Evolutionary conservation across 2,113 vertebrate species (phyloP), one percentile per base, ranked within the genome.

Genomic region (Tragelaphus imberbis): DNA sequence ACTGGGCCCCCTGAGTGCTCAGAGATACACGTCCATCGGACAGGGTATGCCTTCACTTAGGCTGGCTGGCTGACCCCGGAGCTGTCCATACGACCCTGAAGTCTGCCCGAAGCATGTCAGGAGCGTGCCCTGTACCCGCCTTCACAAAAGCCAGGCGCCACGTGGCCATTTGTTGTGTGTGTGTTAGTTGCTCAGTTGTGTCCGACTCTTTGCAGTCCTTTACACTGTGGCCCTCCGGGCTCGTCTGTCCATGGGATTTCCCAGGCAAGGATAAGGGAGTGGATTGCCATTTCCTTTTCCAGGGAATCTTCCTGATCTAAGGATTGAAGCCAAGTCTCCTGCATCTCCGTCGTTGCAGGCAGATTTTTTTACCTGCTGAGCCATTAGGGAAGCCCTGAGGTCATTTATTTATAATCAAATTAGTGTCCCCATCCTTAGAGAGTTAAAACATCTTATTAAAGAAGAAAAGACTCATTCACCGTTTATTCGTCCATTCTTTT

Each of bases 21-120:
- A 3, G 58, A 51, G 68, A 40, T 0, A 2, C 3, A 0, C 1
- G 10, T 19, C 63, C 21, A 2, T 15, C 2, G 0, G 16, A 12
- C 33, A 49, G 36, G 27, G 14, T 0, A 0, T 4, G 7, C 15
- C 6, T 13, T 25, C 10, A 23, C 40, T 6, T 10, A 3, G 11
- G 4, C 36, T 0, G 6, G 19, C 33, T 1, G 12, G 47, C 40
- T 30, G 77, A 23, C 3, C 21, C 15, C 30, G 0, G 28, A 23
- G 49, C 49, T 17, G 4, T 8, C 7, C 53, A 3, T 1, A 11
- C 4, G 25, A 3, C 51, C 14, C 19, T 7, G 1, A 16, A 6
- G 7, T n/a, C 3, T 14, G 71, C 56, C 7, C 7, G 9, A 1
- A 0, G 68, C 19, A 2, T 0, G 8, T 25, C 19, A 33, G 79